Base-by-base conservation (phyloP, 2,797 vertebrate genomes). In the Coracias cyanogaster region DNA sequence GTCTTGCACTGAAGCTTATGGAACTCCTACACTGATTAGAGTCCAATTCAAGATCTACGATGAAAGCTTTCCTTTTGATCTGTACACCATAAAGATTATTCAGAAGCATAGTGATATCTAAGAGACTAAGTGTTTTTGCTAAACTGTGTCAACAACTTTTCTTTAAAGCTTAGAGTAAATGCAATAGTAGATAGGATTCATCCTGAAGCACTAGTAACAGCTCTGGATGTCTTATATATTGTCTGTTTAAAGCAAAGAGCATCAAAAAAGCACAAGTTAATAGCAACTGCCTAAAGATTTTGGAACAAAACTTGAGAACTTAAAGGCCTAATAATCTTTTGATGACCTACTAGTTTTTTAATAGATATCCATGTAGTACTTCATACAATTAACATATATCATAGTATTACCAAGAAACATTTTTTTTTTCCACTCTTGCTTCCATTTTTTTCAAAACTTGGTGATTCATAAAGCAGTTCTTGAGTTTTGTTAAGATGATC, bases 41-140 rank as follows among this genome's bases (percentile, higher is more conserved):
- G 91, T 96, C 93, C 96, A 91, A 95, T 90, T 90, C 95, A 93
- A 91, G 80, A 96, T 93, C 82, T 94, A 25, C 8, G 87, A 93
- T 95, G 94, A 96, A 95, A 95, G 89, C 66, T 93, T 95, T 93
- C 67, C 91, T 89, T 97, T 96, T 97, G 94, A 97, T 96, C 93
- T 94, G 55, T 90, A 94, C 82, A 94, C 49, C 89, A 94, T 73
- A 96, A 95, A 90, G 91, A 96, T 96, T 92, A 94, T 96, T 96
- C 94, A 94, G 87, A 94, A 90, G 80, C 91, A 79, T 79, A 94
- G 60, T 84, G 77, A 82, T 84, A 94, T 95, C 77, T 96, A 84
- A 95, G 39, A 91, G 65, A 84, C 89, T 84, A 96, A 94, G 70
- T 93, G 91, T 86, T 95, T 94, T 86, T 93, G 87, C 89, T 95